These are phyloP conservation scores for Tinea pellionella DNA, from an alignment of 2,888 invertebrate genomes.

Conservation along the genomic window DNA sequence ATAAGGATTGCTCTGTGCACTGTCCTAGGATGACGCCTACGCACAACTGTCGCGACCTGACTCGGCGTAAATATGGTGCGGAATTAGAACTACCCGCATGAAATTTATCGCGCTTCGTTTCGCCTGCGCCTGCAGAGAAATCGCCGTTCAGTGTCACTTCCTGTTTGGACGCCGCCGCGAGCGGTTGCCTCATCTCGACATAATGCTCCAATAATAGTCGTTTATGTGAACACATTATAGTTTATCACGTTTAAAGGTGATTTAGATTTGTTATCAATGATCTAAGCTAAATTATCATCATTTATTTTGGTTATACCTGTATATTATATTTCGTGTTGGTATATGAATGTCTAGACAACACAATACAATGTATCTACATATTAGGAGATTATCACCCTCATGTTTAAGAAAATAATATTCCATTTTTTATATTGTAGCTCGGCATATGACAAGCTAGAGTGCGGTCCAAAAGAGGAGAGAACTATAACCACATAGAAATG, in stretches of 20 bases:
- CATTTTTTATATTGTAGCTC: too few relatives aligned
- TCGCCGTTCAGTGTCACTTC: constrained; percentile 39
- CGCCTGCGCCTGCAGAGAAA: constrained; percentile 14
- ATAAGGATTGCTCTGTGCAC: constrained; percentile 28
- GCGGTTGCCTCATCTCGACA: constrained; percentile 27
- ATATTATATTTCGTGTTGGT: too few relatives aligned
- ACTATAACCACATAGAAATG: too few relatives aligned
- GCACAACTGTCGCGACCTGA: constrained; percentile 30
- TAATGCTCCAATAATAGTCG: constrained; percentile 40
- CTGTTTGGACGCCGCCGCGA: constrained; percentile 38
- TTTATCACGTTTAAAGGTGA: constrained; percentile 9
- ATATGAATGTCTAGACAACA: too few relatives aligned
- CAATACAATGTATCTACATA: too few relatives aligned
- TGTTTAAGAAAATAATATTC: too few relatives aligned
- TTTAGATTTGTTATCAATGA: background rate
- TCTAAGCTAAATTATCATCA: background rate
- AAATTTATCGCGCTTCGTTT: constrained; percentile 42
- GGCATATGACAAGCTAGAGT: too few relatives aligned
- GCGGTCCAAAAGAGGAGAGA: too few relatives aligned
- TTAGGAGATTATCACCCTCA: too few relatives aligned
- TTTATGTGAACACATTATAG: constrained; percentile 31
- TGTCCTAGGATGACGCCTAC: constrained; percentile 34
- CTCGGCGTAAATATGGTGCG: constrained; percentile 51
- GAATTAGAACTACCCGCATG: constrained; percentile 59
- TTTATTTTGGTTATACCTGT: background rate